A percentile compares a stretch with the other conserved stretches of the same genome.
These are phyloP conservation scores for Caenorhabditis becei DNA, from an alignment of 2,888 invertebrate species.

Conservation along the genomic window DNA sequence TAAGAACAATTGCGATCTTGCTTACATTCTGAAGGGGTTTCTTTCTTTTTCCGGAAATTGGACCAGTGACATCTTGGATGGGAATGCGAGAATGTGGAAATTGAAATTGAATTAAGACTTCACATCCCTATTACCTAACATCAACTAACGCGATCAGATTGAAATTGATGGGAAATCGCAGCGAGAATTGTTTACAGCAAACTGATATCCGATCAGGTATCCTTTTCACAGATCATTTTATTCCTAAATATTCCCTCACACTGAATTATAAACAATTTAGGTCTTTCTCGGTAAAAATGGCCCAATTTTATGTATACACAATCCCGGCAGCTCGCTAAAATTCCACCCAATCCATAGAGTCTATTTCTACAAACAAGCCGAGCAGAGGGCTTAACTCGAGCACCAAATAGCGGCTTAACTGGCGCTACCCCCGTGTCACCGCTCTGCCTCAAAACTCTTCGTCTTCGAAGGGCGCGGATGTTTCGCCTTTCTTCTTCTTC, in stretches of 20 bases:
- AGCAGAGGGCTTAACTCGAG: constrained; percentile 67
- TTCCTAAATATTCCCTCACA: not conserved
- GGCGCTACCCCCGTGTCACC: constrained; percentile 48
- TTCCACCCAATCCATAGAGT: constrained; percentile 47
- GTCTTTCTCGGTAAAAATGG: not conserved
- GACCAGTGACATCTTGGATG: constrained; percentile 1
- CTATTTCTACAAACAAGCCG: constrained; percentile 64
- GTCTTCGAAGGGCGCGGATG: constrained; percentile 14
- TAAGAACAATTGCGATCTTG: constrained; percentile 11
- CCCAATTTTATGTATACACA: constrained; percentile 41
- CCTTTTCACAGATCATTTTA: constrained; percentile 6
- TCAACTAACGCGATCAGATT: not conserved
- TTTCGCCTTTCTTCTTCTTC: constrained; percentile 11
- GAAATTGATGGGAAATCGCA: not conserved
- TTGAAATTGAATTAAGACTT: not conserved
- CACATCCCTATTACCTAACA: not conserved
- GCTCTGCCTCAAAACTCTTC: constrained; percentile 28
- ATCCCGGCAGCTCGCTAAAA: constrained; percentile 42
- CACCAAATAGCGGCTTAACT: constrained; percentile 72
- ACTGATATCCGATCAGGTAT: constrained; percentile 33
- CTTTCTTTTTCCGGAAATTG: constrained; percentile 1
- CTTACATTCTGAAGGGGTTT: not conserved
- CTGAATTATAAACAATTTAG: constrained; percentile 48
- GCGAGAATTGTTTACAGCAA: constrained; percentile 18
- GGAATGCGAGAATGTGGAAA: constrained; percentile 15